Percentiles rank a stretch among this genome's conserved stretches.
phyloP scores from a whole-genome alignment of 2,888 invertebrate genomes.

The Apamea sordens region DNA sequence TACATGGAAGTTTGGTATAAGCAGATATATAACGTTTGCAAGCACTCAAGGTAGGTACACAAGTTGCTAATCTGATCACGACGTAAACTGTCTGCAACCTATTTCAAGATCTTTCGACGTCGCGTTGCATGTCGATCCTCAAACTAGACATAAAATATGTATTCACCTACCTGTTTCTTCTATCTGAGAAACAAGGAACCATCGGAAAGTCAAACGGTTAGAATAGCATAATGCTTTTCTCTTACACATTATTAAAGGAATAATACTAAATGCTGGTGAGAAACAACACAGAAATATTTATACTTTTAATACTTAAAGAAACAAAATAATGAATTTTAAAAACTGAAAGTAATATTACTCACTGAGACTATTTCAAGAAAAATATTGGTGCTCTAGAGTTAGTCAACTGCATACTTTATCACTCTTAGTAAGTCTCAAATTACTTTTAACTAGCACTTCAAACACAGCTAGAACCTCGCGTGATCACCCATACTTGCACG shows the following conservation, averaged over 20 bases:
- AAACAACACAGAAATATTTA: neutral
- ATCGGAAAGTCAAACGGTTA: no score
- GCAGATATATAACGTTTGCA: neutral
- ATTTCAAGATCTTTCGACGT: conserved; percentile 14
- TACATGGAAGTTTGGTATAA: neutral
- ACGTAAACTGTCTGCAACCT: conserved; percentile 11
- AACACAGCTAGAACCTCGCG: conserved; percentile 67
- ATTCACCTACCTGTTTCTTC: neutral
- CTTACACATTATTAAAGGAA: neutral
- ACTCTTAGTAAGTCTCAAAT: conserved; percentile 28
- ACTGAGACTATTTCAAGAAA: conserved; percentile 23
- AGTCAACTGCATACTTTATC: conserved; percentile 33
- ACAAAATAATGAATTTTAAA: conserved; percentile 10
- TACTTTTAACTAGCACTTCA: conserved; percentile 45
- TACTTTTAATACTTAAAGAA: neutral
- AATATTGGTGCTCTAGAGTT: conserved; percentile 18
- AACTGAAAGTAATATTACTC: conserved; percentile 21
- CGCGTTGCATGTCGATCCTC: neutral
- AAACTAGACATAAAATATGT: neutral
- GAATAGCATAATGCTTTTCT: neutral
- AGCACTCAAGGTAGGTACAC: conserved; percentile 17
- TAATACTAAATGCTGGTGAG: neutral
- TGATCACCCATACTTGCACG: conserved; percentile 65
- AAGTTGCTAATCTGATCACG: conserved; percentile 43
- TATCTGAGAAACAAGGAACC: neutral